Conservation (phyloP, 2,113 vertebrate species). For the Ondatra zibethicus region DNA sequence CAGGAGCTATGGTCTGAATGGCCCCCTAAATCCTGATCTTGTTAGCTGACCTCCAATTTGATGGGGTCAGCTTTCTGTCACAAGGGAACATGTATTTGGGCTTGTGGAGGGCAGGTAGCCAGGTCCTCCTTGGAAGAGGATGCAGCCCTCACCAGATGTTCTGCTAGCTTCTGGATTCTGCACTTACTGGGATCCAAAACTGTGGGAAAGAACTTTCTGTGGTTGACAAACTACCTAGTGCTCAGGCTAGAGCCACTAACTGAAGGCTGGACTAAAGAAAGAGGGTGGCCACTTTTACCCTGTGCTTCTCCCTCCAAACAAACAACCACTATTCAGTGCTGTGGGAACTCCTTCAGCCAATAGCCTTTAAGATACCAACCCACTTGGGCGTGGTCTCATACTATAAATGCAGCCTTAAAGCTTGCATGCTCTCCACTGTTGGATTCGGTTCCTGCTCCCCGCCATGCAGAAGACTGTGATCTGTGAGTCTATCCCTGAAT, state of each 20-base stretch:
- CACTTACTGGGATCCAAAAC: background rate
- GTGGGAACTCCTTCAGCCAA: too few relatives aligned
- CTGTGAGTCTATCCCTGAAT: too few relatives aligned
- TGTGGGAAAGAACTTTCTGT: background rate
- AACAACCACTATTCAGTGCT: background rate
- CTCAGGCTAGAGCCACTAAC: background rate
- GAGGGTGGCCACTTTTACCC: fast-evolving
- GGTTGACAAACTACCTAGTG: background rate
- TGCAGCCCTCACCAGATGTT: background rate
- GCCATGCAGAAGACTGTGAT: too few relatives aligned
- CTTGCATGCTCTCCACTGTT: too few relatives aligned
- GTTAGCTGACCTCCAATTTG: background rate
- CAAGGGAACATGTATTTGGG: background rate
- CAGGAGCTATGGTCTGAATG: background rate
- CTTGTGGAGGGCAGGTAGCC: too few relatives aligned
- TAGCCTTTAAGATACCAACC: too few relatives aligned
- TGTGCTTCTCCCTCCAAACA: background rate
- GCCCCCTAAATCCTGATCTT: background rate
- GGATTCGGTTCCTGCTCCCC: too few relatives aligned
- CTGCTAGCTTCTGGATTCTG: background rate
- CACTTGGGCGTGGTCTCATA: too few relatives aligned
- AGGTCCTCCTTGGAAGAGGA: background rate
- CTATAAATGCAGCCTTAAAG: too few relatives aligned
- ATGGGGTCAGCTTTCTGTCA: background rate
- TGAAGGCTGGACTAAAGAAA: background rate